phyloP scores from a whole-genome alignment of 2,113 vertebrate genomes.

The Hepsetus odoe region DNA sequence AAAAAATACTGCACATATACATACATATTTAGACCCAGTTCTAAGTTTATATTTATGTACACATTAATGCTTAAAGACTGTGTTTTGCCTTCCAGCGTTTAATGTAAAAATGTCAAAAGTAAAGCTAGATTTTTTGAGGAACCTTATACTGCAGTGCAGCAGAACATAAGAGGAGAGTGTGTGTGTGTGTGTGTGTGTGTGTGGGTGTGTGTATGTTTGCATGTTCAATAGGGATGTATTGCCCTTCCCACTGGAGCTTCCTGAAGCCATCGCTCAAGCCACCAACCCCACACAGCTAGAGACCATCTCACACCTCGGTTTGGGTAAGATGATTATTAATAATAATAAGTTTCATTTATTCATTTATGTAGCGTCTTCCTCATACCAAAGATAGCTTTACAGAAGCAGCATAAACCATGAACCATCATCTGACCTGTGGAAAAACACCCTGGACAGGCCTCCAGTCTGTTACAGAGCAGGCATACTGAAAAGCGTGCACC shows the following conservation, averaged over 20 bases:
- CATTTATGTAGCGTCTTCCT: neutral
- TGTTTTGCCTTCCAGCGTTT: neutral
- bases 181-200: slow-evolving; percentile 10
- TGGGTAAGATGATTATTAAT: slow-evolving; percentile 70
- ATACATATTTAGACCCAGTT: neutral
- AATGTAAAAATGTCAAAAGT: neutral
- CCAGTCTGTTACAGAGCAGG: too few relatives aligned
- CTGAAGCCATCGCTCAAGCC: slow-evolving; percentile 81
- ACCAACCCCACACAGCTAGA: slow-evolving; percentile 84
- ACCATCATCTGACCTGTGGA: too few relatives aligned
- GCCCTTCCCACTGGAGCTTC: slow-evolving; percentile 83
- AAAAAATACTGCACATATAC: neutral
- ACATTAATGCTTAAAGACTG: neutral
- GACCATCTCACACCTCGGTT: slow-evolving; percentile 87
- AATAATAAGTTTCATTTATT: neutral
- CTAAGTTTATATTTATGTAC: too few relatives aligned
- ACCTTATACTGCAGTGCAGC: neutral
- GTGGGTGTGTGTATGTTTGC: slow-evolving; percentile 20
- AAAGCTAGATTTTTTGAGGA: neutral
- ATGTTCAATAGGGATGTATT: slow-evolving; percentile 81
- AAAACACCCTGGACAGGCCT: too few relatives aligned
- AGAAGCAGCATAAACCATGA: too few relatives aligned
- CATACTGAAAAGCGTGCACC: too few relatives aligned
- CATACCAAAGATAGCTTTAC: neutral
- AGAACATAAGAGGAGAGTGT: neutral